Base-by-base conservation (phyloP, 2,113 vertebrate genomes). In the Patagioenas fasciata region DNA sequence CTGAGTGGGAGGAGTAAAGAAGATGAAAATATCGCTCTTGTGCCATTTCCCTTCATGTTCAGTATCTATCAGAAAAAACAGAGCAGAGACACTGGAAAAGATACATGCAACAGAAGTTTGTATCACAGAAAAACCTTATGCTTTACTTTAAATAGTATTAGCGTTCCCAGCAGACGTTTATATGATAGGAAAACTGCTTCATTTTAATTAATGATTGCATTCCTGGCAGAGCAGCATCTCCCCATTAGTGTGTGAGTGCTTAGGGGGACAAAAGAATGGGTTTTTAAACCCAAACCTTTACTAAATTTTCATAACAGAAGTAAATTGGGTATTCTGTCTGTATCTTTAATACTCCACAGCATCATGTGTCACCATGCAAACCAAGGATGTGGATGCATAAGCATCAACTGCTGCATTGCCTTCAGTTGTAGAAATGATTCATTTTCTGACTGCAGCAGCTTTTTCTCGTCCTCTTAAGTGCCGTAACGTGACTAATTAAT, bases 381-480 rank as follows among this genome's bases (percentile, higher is more conserved):
- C 29, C 34, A 57, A 47, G 38, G 36, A 5, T 36, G 31, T 9
- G 53, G 15, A 29, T 66, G 16, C n/a, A 26, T n/a, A 47, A 60
- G 69, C 40, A 47, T 34, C 2, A 1, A 3, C 32, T 42, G 21
- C 32, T 75, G 38, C 17, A 15, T n/a, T 82, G 53, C 53, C 44
- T 65, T 32, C 0, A 0, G 24, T 4, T 0, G 0, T 42, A 80
- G 86, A 72, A 91, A 28, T 13, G 13, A 51, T 36, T 80, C 29
- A 4, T 10, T 50, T 83, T 40, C 4, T 19, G 26, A 36, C 8
- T 15, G 44, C 28, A 61, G 26, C 31, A 81, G n/a, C 40, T 91
- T 29, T 66, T 78, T 32, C 31, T 19, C 32, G 31, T 29, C n/a
- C 31, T 53, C 28, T 47, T 7, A 1, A 28, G 44, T 56, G 25